Percentiles rank a stretch among this genome's conserved stretches.
Conservation (phyloP, 2,888 invertebrate genomes). For the Chymomyza caudatula region DNA sequence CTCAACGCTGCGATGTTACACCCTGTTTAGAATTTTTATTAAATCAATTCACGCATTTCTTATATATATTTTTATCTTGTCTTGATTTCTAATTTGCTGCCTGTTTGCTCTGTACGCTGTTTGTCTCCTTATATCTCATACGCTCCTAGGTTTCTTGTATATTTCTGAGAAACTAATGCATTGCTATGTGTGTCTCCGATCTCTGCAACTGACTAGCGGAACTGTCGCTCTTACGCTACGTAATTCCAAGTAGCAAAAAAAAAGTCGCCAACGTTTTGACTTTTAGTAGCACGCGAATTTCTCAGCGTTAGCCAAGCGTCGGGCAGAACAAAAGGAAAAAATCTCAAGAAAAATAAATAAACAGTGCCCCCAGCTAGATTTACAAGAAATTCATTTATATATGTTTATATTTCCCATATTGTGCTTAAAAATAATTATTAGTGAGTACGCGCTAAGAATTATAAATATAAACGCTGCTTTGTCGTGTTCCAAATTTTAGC, state of each 20-base stretch:
- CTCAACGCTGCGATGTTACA: slow-evolving; percentile 4
- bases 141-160: slow-evolving; percentile 14
- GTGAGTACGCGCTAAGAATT: slow-evolving; percentile 57
- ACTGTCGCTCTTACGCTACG: slow-evolving; percentile 23
- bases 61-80: slow-evolving; percentile 65
- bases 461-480: neutral
- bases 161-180: slow-evolving; percentile 1
- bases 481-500: slow-evolving; percentile 35
- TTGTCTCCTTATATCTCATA: slow-evolving; percentile 14
- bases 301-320: slow-evolving; percentile 55
- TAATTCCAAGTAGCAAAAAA: slow-evolving; percentile 58
- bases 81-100: neutral
- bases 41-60: slow-evolving; percentile 68
- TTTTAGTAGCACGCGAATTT: slow-evolving; percentile 68
- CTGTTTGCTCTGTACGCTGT: neutral
- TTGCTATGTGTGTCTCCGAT: neutral
- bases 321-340: slow-evolving; percentile 13
- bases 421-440: slow-evolving; percentile 63
- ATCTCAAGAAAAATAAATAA: slow-evolving; percentile 29
- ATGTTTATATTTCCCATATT: slow-evolving; percentile 66
- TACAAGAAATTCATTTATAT: slow-evolving; percentile 42
- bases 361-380: slow-evolving; percentile 22
- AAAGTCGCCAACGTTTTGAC: slow-evolving; percentile 69
- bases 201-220: slow-evolving; percentile 5
- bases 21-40: slow-evolving; percentile 64